Evolutionary conservation across 2,113 vertebrate species (phyloP).

Genomic region (Theristicus caerulescens): DNA sequence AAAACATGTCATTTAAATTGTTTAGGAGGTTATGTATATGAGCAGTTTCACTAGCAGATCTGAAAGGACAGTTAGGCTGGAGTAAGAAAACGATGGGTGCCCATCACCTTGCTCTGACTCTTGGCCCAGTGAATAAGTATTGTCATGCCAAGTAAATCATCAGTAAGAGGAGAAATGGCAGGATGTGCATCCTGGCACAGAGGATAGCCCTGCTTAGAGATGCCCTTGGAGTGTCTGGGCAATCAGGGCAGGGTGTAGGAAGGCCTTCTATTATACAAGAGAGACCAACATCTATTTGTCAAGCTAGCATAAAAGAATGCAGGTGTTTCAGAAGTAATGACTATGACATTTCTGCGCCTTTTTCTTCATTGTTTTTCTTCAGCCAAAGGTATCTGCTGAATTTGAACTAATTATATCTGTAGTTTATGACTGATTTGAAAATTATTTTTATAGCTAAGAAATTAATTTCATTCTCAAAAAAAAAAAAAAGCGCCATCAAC

Average conservation of each 20-base stretch:
- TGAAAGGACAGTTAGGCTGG: neutral
- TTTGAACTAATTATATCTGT: neutral
- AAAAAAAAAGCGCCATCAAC: neutral
- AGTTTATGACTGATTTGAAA: neutral
- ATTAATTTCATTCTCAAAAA: neutral
- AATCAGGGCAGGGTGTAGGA: neutral
- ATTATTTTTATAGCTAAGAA: neutral
- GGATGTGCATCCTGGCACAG: neutral
- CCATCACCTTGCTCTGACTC: neutral
- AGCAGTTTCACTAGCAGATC: neutral
- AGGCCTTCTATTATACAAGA: neutral
- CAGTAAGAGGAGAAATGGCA: neutral
- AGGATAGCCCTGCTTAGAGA: neutral
- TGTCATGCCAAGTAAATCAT: neutral
- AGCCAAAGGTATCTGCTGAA: neutral
- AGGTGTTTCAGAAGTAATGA: neutral
- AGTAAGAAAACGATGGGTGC: neutral
- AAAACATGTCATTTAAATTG: neutral
- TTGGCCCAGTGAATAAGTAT: neutral
- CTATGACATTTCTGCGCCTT: neutral
- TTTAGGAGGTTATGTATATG: fast-evolving
- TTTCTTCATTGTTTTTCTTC: neutral
- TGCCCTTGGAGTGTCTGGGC: neutral
- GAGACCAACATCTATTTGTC: neutral
- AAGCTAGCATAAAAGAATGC: neutral